phyloP scores from a whole-genome alignment of 2,797 vertebrate species.

The Poeciliopsis gracilis region DNA sequence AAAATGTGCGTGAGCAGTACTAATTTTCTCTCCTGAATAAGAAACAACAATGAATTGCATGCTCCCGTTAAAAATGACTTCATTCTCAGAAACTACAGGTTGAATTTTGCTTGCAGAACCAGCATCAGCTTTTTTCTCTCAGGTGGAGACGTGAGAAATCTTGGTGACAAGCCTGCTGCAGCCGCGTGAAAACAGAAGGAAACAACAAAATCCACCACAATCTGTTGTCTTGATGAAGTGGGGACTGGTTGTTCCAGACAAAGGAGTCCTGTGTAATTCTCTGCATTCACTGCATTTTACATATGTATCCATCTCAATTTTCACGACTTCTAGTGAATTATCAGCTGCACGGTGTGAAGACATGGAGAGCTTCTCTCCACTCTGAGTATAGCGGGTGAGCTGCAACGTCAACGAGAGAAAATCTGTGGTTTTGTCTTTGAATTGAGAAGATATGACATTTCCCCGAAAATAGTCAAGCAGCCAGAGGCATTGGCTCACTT shows the following conservation, averaged over 20 bases:
- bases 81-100: conserved; percentile 10
- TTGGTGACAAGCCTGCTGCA: conserved; percentile 1
- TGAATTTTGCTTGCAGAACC: conserved; percentile 8
- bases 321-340: conserved; percentile 10
- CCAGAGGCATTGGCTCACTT: conserved; percentile 32
- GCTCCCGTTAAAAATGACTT: background rate
- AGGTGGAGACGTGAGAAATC: conserved; percentile 14
- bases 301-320: conserved; percentile 9
- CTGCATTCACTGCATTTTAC: conserved; percentile 5
- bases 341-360: conserved; percentile 14
- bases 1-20: background rate
- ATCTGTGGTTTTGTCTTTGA: conserved; percentile 41
- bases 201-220: conserved; percentile 8
- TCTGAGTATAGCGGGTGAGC: conserved; percentile 27
- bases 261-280: conserved; percentile 1
- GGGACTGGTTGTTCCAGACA: conserved; percentile 16
- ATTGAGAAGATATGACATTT: conserved; percentile 57
- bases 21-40: background rate
- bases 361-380: conserved; percentile 8
- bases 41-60: background rate
- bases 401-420: conserved; percentile 14
- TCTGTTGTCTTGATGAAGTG: background rate
- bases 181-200: conserved; percentile 18
- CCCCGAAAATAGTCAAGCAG: conserved; percentile 34
- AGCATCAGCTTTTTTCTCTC: conserved; percentile 16